Conservation (phyloP, 2,888 invertebrate species). For the Drosophila macrospina region DNA sequence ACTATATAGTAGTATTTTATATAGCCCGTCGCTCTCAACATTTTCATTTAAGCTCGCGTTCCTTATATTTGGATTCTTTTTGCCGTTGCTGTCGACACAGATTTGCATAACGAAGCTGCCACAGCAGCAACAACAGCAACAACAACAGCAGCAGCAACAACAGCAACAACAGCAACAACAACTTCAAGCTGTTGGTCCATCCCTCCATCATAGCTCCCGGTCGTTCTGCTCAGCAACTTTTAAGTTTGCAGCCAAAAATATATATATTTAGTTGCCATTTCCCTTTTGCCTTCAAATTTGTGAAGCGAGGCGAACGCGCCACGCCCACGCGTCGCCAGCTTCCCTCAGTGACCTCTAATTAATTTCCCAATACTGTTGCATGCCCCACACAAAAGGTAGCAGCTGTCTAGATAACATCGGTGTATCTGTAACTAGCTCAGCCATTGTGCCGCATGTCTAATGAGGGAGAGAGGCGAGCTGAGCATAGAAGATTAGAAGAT, state of each 20-base stretch:
- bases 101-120: constrained; percentile 81
- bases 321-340: constrained; percentile 32
- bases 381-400: constrained; percentile 44
- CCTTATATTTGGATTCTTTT: constrained; percentile 25
- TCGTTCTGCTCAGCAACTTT: constrained; percentile 45
- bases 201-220: not conserved
- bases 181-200: not conserved
- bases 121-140: constrained; percentile 40
- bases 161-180: constrained; percentile 47
- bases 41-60: constrained; percentile 68
- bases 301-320: constrained; percentile 50
- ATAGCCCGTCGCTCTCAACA: constrained; percentile 56
- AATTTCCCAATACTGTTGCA: constrained; percentile 64
- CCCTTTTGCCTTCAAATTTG: constrained; percentile 59
- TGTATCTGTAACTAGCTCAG: constrained; percentile 46
- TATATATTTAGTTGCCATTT: constrained; percentile 71
- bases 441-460: constrained; percentile 62
- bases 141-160: constrained; percentile 59
- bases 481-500: not conserved
- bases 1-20: constrained; percentile 62
- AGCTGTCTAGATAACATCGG: constrained; percentile 47
- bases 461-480: constrained; percentile 44
- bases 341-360: constrained; percentile 61
- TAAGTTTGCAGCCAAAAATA: constrained; percentile 46
- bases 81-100: constrained; percentile 37